Evolutionary conservation across 2,113 vertebrate genomes (phyloP), one percentile per base, ranked within the genome.

Genomic region (Psittacula cyanocephala): DNA sequence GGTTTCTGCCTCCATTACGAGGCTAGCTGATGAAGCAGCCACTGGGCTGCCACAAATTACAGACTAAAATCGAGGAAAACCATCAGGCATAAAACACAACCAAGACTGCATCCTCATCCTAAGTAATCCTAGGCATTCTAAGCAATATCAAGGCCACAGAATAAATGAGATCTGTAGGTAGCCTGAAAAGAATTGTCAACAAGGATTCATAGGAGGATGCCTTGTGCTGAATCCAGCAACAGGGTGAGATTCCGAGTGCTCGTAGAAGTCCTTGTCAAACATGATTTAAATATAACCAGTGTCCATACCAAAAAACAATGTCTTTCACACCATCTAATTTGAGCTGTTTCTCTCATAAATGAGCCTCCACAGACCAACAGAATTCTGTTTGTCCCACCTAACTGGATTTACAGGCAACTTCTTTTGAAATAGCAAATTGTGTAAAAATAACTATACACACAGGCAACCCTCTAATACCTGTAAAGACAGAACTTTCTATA

Each of bases 241-340:
- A 65, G 29, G 33, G 24, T 15, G 44, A 85, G 91, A 68, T 79
- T 35, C 37, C 0, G 0, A 64, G 17, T 62, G 29, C 18, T 2
- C 7, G 4, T 9, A 63, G 46, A 10, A 70, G 22, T 23, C 43
- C 25, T 50, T 0, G 0, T 17, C 33, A 81, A 84, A 62, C 19
- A n/a, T 14, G 7, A 39, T 35, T 93, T 70, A 87, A 89, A 71
- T 47, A 50, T 14, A 68, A 85, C 3, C 0, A 0, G 7, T 35
- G 23, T 20, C n/a, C 46, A 53, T n/a, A 60, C 6, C 33, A 84
- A 81, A 78, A 24, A 18, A 0, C 23, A 75, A 17, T 24, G 6
- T 25, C 55, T 86, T 72, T 77, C 46, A 62, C 13, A 43, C 17
- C 27, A 44, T 20, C 60, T 57, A 17, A 13, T 77, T 41, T 46